Conservation (phyloP, 2,888 invertebrate genomes). For the Cyclophora punctaria region DNA sequence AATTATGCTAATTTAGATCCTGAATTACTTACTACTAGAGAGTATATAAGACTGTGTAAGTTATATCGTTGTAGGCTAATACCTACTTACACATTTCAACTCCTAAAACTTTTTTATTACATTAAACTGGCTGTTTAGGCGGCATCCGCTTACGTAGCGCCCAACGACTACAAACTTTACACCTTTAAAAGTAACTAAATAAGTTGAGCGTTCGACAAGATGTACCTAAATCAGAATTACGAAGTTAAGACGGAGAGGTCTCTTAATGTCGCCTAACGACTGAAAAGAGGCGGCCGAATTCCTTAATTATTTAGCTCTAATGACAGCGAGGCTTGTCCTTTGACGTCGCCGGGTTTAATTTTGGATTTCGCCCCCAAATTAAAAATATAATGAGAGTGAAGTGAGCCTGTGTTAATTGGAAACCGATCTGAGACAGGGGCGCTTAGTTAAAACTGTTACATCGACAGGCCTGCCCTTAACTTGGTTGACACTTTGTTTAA, state of each 20-base stretch:
- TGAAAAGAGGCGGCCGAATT: constrained; percentile 63
- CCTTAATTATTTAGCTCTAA: constrained; percentile 75
- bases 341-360: constrained; percentile 71
- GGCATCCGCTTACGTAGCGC: too few species aligned
- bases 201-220: constrained; percentile 27
- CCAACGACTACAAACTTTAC: too few species aligned
- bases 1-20: too few species aligned
- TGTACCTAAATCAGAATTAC: constrained; percentile 59
- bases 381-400: constrained; percentile 74
- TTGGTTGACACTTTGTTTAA: constrained; percentile 22
- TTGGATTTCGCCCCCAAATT: constrained; percentile 72
- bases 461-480: constrained; percentile 21
- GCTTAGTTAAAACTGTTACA: constrained; percentile 42
- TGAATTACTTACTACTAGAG: too few species aligned
- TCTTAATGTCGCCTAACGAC: constrained; percentile 66
- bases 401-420: constrained; percentile 71
- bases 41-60: too few species aligned
- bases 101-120: constrained; percentile 14
- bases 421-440: constrained; percentile 63
- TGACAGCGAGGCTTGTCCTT: constrained; percentile 68
- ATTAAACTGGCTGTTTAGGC: too few species aligned
- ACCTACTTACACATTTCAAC: not conserved
- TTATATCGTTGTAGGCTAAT: not conserved
- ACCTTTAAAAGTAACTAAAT: constrained; percentile 34
- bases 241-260: constrained; percentile 49